These are phyloP conservation scores for Brenthis ino DNA, from an alignment of 2,888 invertebrate species.

Conservation along the genomic window DNA sequence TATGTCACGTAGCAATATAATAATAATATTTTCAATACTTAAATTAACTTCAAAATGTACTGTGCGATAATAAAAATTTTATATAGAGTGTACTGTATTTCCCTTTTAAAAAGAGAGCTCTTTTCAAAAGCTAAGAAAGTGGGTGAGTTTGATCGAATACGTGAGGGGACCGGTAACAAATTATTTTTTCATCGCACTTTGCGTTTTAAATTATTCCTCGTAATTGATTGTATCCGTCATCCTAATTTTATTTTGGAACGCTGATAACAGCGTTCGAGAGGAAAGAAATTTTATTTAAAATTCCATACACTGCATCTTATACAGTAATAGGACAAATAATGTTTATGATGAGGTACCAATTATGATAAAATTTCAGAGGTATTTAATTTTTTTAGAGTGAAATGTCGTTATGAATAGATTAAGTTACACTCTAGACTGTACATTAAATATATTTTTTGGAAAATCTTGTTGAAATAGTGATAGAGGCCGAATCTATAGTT, in stretches of 20 bases:
- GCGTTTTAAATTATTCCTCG: constrained; percentile 27
- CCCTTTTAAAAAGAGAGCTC: constrained; percentile 3
- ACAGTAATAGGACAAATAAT: too few species aligned
- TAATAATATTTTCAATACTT: too few species aligned
- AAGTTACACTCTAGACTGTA: too few species aligned
- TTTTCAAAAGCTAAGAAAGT: not conserved
- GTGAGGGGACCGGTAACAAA: constrained; percentile 23
- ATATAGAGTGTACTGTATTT: constrained; percentile 2
- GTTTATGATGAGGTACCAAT: too few species aligned
- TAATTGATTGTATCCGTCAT: constrained; percentile 28
- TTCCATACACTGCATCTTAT: not conserved
- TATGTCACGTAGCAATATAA: too few species aligned
- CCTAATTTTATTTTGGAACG: constrained; percentile 25
- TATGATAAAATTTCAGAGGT: too few species aligned
- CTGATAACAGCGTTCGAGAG: constrained; percentile 20
- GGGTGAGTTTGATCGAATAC: constrained; percentile 21
- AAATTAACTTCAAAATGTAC: too few species aligned
- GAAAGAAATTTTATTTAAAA: not conserved
- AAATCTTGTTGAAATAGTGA: too few species aligned
- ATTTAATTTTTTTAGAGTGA: too few species aligned
- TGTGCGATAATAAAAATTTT: not conserved
- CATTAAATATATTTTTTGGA: too few species aligned
- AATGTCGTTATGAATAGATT: too few species aligned
- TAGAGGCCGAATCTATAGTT: too few species aligned
- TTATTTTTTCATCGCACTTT: constrained; percentile 27